Base-by-base conservation (phyloP, 2,888 invertebrate genomes). In the Acleris sparsana region DNA sequence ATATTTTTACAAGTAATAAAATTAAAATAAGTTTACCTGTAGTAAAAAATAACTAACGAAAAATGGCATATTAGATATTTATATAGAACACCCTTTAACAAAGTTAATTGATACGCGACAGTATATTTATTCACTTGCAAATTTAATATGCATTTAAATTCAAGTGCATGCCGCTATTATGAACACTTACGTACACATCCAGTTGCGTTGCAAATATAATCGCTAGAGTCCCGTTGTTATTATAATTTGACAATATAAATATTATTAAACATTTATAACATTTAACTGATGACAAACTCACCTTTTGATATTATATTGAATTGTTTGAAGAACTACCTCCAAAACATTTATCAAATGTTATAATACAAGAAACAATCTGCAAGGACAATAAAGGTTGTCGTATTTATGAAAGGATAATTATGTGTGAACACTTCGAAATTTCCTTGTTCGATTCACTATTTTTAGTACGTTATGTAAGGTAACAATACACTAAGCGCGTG, bases 281-380 rank as follows among this genome's bases (percentile, higher is more conserved):
- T 17, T 49, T 7, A 57, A 66, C 52, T 52, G 5, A 13, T 58
- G 44, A 51, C 13, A 22, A 63, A 73, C 86, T 84, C 75, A 88
- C 88, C 87, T 83, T 79, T 75, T 25, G 46, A 18, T 73, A 76
- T 75, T 71, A 73, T 74, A 69, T 74, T 72, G 72, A 75, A 68
- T 74, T 72, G 72, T 68, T 75, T 70, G 77, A 71, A 74, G 69
- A 68, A 76, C 75, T 80, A 82, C 73, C 75, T 79, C 73, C 71
- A 76, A 80, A 75, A 74, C 86, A 88, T 88, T 76, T 80, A 84
- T 77, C 80, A 69, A 78, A 75, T 79, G 77, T 76, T 68, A 71
- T 71, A 80, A 74, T 76, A 70, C 75, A 61, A 78, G 75, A 76
- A 80, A 80, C 79, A 84, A 77, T 82, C 80, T 82, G 70, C 82